Evolutionary conservation across 2,888 invertebrate species (phyloP), one percentile per base, ranked within the genome.

Genomic region (Cephus runcator): DNA sequence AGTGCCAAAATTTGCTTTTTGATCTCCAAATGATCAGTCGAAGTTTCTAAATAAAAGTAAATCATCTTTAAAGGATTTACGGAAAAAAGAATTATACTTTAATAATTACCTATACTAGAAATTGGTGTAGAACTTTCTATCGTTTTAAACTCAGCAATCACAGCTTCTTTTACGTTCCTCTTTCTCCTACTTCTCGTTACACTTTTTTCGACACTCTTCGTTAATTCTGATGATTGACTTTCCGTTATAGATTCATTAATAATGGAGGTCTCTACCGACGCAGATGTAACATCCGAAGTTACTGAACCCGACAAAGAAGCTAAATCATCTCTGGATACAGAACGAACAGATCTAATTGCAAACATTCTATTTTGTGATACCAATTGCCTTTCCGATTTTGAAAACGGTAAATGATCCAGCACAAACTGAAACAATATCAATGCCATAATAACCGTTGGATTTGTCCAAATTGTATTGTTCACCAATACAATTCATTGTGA

Each of bases 1-100:
- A 95, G 85, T 34, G 91, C 92, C 83, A 94, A 92, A 79, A 95
- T 93, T 88, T 94, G 93, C 81, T 93, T 92, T 83, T 94, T 94
- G 0, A 93, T 93, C 84, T 93, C 93, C 79, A 94, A 89, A 86
- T 94, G 93, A 76, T 93, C 93, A 35, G 88, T 87, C 33, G 91
- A 90, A 35, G 87, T 86, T 79, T 90, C 91, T 88, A 76, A 69
- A 80, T 76, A 76, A 80, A 81, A 4, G 80, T n/a, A 74, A 56
- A 56, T 23, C 40, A 40, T 23, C 23, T 23, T 56, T 56, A 56
- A 56, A 23, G 9, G 2, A 23, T 56, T 23, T 36, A 36, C 56
- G 15, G 9, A 23, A 9, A 23, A 23, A 9, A 56, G 9, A 56
- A 56, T 9, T 56, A 23, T 56, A 56, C 2, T 56, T 56, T 9